phyloP scores from a whole-genome alignment of 1,140 invertebrate species.

The Melanaphis sacchari region DNA sequence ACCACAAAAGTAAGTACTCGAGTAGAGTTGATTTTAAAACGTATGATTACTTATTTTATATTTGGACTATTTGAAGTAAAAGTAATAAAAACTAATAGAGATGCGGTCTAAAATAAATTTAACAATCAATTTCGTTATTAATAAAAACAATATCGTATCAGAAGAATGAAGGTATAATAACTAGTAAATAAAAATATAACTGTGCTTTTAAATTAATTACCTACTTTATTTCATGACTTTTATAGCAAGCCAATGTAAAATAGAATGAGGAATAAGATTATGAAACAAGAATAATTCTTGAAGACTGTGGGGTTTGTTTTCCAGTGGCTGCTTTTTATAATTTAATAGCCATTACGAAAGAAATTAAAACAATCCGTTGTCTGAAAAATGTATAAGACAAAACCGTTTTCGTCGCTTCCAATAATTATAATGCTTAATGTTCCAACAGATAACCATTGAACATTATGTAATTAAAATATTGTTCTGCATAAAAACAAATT shows the following conservation, averaged over 20 bases:
- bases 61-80: background rate
- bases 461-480: conserved; percentile 49
- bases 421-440: conserved; percentile 57
- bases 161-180: conserved; percentile 26
- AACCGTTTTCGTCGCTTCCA: conserved; percentile 44
- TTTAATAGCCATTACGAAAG: conserved; percentile 54
- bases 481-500: conserved; percentile 26
- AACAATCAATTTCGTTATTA: background rate
- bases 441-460: conserved; percentile 37
- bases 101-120: background rate
- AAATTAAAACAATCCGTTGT: conserved; percentile 56
- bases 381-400: conserved; percentile 30
- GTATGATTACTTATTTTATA: background rate
- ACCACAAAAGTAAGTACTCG: background rate
- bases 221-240: conserved; percentile 30
- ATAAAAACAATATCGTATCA: background rate
- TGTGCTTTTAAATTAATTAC: conserved; percentile 44
- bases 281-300: conserved; percentile 30
- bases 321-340: conserved; percentile 43
- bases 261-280: conserved; percentile 21
- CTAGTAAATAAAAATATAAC: background rate
- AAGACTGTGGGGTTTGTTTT: conserved; percentile 23
- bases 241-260: conserved; percentile 31
- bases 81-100: background rate
- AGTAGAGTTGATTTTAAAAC: background rate